Percentiles rank a stretch among this genome's conserved stretches.
These are phyloP conservation scores for Chrysogorgia sp. DNA, from an alignment of 92 coral and sea anemone species.

Conservation along the genomic window DNA sequence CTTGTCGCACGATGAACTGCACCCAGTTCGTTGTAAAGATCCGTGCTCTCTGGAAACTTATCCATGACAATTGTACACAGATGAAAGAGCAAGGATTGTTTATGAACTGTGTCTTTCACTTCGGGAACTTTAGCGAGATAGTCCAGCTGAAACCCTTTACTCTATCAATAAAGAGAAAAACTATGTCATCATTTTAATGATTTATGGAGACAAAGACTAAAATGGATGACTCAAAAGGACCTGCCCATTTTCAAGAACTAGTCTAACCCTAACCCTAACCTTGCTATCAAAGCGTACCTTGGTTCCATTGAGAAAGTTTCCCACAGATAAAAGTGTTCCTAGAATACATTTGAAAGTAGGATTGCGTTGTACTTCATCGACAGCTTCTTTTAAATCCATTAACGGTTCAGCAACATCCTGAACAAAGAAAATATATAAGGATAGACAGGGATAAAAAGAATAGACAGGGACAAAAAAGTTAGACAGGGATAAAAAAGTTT, in stretches of 20 bases:
- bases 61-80: conserved; percentile 98
- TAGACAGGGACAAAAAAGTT: too few species aligned
- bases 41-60: conserved; percentile 91
- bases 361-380: conserved; percentile 78
- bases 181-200: neutral
- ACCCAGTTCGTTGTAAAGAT: conserved; percentile 93
- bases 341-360: conserved; percentile 87
- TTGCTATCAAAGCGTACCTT: conserved; percentile 57
- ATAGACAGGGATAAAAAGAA: too few species aligned
- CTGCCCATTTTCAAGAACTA: neutral
- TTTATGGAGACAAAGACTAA: neutral
- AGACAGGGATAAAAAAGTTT: too few species aligned
- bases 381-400: conserved; percentile 95
- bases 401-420: conserved; percentile 99
- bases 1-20: conserved; percentile 92
- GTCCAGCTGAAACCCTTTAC: conserved; percentile 97
- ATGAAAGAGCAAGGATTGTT: conserved; percentile 92
- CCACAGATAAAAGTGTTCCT: conserved; percentile 93
- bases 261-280: neutral
- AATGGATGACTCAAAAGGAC: neutral
- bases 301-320: conserved; percentile 93
- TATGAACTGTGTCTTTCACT: conserved; percentile 98
- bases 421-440: neutral
- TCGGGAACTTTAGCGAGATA: conserved; percentile 97
- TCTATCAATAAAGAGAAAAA: conserved; percentile 42